A percentile compares a stretch with the other conserved stretches of the same genome.
These are phyloP conservation scores for Lamellibrachia satsuma DNA, from an alignment of 2,888 invertebrate genomes.

Conservation along the genomic window DNA sequence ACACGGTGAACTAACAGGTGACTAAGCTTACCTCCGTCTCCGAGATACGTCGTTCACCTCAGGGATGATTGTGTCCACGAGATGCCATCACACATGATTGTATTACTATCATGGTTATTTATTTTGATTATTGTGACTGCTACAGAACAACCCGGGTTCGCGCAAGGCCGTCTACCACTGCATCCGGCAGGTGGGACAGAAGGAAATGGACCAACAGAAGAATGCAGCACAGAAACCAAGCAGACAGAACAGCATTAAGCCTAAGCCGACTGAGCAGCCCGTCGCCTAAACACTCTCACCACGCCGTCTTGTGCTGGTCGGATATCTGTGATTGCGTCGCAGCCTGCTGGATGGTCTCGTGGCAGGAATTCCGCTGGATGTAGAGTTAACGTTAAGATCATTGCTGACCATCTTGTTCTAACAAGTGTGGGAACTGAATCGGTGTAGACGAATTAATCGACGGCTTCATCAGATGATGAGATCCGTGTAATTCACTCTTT, in stretches of 20 bases:
- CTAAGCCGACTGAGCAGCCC: neutral
- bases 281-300: neutral
- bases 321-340: neutral
- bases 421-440: too few relatives aligned
- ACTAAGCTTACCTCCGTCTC: too few relatives aligned
- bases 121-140: neutral
- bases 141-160: conserved; percentile 61
- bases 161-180: conserved; percentile 60
- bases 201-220: conserved; percentile 22
- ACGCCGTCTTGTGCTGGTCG: neutral
- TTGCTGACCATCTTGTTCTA: neutral
- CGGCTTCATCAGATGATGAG: too few relatives aligned
- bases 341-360: neutral
- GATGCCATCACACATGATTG: neutral
- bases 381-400: neutral
- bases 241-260: neutral
- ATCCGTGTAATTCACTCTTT: too few relatives aligned
- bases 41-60: too few relatives aligned
- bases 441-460: too few relatives aligned
- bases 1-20: too few relatives aligned
- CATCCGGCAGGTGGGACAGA: conserved; percentile 38
- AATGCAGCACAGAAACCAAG: neutral
- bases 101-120: neutral
- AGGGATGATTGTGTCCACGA: neutral
- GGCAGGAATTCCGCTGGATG: neutral